These are phyloP conservation scores for Sebastes reedi DNA, from an alignment of 2,797 vertebrate species.

Conservation along the genomic window DNA sequence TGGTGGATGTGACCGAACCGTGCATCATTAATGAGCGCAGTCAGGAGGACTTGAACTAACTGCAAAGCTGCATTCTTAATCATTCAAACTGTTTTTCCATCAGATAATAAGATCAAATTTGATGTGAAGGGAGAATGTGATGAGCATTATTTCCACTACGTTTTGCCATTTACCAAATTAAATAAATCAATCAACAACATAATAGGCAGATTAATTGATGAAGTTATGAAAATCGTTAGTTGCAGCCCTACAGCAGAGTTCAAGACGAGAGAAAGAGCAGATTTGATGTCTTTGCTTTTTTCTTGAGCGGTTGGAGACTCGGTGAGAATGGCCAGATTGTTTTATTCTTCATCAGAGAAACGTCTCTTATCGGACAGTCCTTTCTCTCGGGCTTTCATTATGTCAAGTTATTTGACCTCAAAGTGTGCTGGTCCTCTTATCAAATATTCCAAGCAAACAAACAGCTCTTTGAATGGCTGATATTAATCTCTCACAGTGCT, in stretches of 20 bases:
- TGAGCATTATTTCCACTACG: no score
- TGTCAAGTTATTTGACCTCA: conserved; percentile 67
- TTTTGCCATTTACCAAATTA: no score
- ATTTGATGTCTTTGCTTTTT: neutral
- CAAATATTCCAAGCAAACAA: conserved; percentile 73
- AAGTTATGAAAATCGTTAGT: neutral
- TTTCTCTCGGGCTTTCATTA: conserved; percentile 58
- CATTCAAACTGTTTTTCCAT: no score
- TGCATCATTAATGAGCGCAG: no score
- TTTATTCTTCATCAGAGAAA: conserved; percentile 14
- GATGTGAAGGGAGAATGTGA: no score
- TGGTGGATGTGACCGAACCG: no score
- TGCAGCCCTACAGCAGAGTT: neutral
- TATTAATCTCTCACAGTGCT: conserved; percentile 64
- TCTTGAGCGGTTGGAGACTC: neutral
- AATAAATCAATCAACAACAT: no score
- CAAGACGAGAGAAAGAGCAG: neutral
- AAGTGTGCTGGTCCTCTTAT: conserved; percentile 67
- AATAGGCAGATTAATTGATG: no score
- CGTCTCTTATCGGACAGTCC: conserved; percentile 7
- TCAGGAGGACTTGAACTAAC: no score
- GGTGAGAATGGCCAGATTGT: neutral
- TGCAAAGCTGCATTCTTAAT: no score
- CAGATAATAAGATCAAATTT: no score
- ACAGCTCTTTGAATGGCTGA: conserved; percentile 68